Conservation (phyloP, 2,797 vertebrate species). For the Xiphophorus birchmanni region DNA sequence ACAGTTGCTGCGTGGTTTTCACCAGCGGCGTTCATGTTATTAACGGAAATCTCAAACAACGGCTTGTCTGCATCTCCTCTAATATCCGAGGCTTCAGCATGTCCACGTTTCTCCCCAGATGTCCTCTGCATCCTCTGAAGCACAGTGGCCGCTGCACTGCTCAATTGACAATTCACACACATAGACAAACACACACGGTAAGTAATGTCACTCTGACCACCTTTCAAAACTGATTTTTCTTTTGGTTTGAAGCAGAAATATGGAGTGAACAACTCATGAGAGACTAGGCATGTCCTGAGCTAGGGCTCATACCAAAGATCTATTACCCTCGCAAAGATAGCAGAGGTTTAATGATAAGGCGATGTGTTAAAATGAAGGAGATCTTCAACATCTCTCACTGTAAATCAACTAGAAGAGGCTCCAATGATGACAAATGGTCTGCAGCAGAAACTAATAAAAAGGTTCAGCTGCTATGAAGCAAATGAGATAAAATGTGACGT, state of each 20-base stretch:
- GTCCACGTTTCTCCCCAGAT: conserved; percentile 59
- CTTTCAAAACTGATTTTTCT: conserved; percentile 60
- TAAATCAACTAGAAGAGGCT: conserved; percentile 66
- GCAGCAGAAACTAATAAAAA: conserved; percentile 66
- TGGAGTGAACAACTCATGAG: conserved; percentile 64
- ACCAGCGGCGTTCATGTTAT: conserved; percentile 16
- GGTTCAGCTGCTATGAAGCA: conserved; percentile 45
- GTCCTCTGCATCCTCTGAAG: conserved; percentile 80
- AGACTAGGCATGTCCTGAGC: conserved; percentile 44
- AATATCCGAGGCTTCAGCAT: conserved; percentile 45
- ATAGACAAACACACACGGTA: conserved; percentile 41
- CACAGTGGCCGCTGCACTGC: conserved; percentile 74
- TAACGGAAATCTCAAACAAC: conserved; percentile 17
- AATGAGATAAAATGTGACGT: conserved; percentile 20
- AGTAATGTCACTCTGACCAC: conserved; percentile 61
- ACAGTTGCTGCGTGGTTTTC: conserved; percentile 79
- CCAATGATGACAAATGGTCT: conserved; percentile 70
- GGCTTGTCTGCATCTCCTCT: conserved; percentile 22
- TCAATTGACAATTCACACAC: conserved; percentile 38
- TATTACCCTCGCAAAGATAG: conserved; percentile 57
- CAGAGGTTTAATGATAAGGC: conserved; percentile 62
- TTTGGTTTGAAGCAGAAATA: conserved; percentile 66
- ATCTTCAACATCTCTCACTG: conserved; percentile 47
- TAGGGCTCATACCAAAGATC: conserved; percentile 59
- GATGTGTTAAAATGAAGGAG: conserved; percentile 69